Evolutionary conservation across 2,113 vertebrate genomes (phyloP).

Genomic region (Marcusenius ussheri): DNA sequence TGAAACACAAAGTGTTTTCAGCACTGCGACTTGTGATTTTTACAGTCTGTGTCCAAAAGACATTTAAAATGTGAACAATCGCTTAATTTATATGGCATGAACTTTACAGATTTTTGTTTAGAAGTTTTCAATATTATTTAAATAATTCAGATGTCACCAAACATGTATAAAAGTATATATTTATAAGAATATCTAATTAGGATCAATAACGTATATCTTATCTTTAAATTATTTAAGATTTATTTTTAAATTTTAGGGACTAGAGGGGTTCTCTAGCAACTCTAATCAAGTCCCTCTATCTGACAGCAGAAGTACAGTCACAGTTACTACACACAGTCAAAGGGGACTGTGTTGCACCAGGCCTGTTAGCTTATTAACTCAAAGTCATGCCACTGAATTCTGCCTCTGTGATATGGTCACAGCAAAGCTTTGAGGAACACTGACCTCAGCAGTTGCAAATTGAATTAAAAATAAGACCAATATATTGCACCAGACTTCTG

Average conservation of each 20-base stretch:
- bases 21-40: not conserved
- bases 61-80: not conserved
- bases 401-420: not conserved
- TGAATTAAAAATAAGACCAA: not conserved
- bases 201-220: not conserved
- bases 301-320: constrained; percentile 78
- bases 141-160: not conserved
- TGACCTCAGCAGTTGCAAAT: not conserved
- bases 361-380: not conserved
- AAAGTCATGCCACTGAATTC: not conserved
- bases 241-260: not conserved
- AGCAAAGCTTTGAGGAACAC: not conserved
- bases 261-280: constrained; percentile 73
- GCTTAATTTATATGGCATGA: not conserved
- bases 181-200: not conserved
- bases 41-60: not conserved
- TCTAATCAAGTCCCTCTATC: constrained; percentile 79
- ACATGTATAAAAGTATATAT: not conserved
- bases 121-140: not conserved
- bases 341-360: constrained; percentile 71
- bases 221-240: not conserved
- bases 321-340: constrained; percentile 70
- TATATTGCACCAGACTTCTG: not conserved
- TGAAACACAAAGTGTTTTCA: not conserved
- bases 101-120: not conserved